Base-by-base conservation (phyloP, 2,113 vertebrate species). In the Empidonax alnorum region DNA sequence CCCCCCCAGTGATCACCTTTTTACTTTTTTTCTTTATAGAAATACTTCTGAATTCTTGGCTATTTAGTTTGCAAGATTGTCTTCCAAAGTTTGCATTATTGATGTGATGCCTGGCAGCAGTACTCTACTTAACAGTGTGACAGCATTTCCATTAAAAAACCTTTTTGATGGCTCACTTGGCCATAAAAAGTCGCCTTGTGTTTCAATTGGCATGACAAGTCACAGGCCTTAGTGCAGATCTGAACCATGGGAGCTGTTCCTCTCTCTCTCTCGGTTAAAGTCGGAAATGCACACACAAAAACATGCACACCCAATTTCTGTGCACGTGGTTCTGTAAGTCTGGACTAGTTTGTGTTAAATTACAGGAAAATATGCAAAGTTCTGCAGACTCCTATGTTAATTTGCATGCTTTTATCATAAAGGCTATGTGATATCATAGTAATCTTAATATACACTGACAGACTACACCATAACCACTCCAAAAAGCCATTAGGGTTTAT, bases 351-450 rank as follows among this genome's bases (percentile, higher is more conserved):
- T 92, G 52, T 83, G 83, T 92, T 94, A 93, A 93, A 93, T 89
- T 72, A 74, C 27, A 42, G 58, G n/a, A 58, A 95, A 96, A 94
- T 94, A 96, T 93, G 86, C 90, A 86, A 93, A 95, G 87, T 94
- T 82, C 87, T 94, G 74, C 80, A 91, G 91, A 97, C 90, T 94
- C 93, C 91, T 83, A 10, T 74, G 47, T 88, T 96, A 80, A 96
- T 97, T 97, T 97, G 93, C 92, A 95, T 96, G 91, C 93, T 97
- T 95, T 96, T 96, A 89, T 96, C 90, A 95, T 95, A 94, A 97
- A 94, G 69, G 55, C 76, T 87, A 93, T 55, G 82, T 93, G 74
- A 95, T 96, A 86, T 85, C 96, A 89, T n/a, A 87, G 75, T 93
- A 94, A 96, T 97, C 92, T 95, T 97, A 93, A 97, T 96, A 96